Conservation (phyloP, 30 jellyfish, hydroid and myxozoan genomes). For the Clytia hemisphaerica region DNA sequence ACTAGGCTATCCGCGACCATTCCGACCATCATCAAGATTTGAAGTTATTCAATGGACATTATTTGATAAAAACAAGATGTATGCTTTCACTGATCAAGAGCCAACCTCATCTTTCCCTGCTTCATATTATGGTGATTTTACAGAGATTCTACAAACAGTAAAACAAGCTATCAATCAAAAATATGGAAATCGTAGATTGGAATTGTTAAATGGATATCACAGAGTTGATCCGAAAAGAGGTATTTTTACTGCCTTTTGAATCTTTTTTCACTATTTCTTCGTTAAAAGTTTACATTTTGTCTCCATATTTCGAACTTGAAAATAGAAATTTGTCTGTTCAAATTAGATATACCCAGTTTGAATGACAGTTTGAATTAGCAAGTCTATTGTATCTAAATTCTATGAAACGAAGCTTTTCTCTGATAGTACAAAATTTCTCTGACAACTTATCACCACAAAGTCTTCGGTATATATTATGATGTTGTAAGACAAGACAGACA, state of each 20-base stretch:
- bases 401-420: no score
- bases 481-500: no score
- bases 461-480: no score
- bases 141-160: constrained; percentile 56
- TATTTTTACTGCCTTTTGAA: background rate
- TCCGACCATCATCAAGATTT: constrained; percentile 80
- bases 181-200: background rate
- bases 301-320: no score
- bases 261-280: background rate
- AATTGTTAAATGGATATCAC: constrained; percentile 74
- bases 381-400: no score
- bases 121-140: constrained; percentile 48
- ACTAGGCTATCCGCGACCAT: constrained; percentile 80
- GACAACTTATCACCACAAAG: no score
- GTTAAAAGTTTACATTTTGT: no score
- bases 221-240: constrained; percentile 97
- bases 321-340: no score
- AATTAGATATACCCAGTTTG: no score
- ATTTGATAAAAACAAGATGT: constrained; percentile 46
- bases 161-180: constrained; percentile 39
- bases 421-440: no score
- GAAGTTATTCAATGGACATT: constrained; percentile 94
- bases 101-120: constrained; percentile 59
- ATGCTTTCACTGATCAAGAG: constrained; percentile 48
- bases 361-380: no score